Conservation (phyloP, 2,888 invertebrate genomes). For the Steromphala cineraria region DNA sequence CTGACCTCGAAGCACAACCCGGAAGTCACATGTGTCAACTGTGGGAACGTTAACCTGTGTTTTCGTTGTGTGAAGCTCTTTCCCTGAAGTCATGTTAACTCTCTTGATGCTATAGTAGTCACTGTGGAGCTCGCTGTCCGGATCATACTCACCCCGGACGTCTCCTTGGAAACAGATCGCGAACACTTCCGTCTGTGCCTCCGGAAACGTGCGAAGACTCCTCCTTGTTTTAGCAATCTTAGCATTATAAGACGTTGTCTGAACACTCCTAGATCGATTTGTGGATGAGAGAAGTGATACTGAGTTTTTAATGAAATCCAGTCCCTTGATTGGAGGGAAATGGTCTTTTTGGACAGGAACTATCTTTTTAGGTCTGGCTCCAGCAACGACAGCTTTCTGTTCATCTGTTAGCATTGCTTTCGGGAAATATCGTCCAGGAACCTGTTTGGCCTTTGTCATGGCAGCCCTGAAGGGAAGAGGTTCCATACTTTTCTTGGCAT, state of each 20-base stretch:
- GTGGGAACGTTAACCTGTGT: background rate
- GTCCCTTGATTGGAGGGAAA: background rate
- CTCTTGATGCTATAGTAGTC: constrained; percentile 51
- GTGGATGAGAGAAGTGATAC: background rate
- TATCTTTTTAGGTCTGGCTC: background rate
- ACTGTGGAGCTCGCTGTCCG: constrained; percentile 43
- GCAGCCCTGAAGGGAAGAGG: constrained; percentile 32
- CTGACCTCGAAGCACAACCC: background rate
- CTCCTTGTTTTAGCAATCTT: constrained; percentile 22
- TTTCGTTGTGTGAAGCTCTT: background rate
- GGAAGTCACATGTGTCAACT: background rate
- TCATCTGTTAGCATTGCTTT: constrained; percentile 42
- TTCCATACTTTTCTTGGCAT: constrained; percentile 29
- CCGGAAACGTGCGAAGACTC: constrained; percentile 25
- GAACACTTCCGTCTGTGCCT: constrained; percentile 35
- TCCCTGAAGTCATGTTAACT: constrained; percentile 29
- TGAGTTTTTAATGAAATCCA: constrained; percentile 3
- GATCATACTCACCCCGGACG: constrained; percentile 32
- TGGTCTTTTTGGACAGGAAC: background rate
- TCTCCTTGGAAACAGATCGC: constrained; percentile 35
- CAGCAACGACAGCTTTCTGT: constrained; percentile 17
- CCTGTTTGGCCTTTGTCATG: constrained; percentile 31
- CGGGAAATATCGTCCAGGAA: constrained; percentile 55
- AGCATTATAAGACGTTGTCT: constrained; percentile 22
- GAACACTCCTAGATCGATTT: background rate